Base-by-base conservation (phyloP, 2,888 invertebrate genomes). In the Papilio elwesi region DNA sequence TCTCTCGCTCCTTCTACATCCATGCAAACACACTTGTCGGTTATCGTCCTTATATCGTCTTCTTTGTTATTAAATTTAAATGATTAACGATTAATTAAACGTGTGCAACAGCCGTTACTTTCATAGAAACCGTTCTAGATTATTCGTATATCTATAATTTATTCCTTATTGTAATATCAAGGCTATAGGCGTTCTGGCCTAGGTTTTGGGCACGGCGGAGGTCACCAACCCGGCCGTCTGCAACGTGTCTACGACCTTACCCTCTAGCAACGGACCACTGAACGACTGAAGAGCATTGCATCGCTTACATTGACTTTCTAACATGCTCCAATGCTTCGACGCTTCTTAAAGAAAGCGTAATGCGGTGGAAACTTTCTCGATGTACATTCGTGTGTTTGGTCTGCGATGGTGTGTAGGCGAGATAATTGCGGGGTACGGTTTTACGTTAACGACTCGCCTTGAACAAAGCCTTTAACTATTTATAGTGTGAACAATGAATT, bases 181-280 rank as follows among this genome's bases (percentile, higher is more conserved):
- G 52, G 15, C 12, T 62, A 36, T 65, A 43, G 64, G 13, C 15
- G 13, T 36, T 55, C 26, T 67, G 62, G 63, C 36, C 55, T 73
- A 66, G 43, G 57, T 69, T 83, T 81, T 82, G 81, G 78, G 79
- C 87, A 87, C 85, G 86, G 83, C 87, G 85, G 74, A 73, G 90
- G 87, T 85, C 87, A 78, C 83, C 86, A 79, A 87, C 88, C 71
- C 79, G 77, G 73, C 78, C 82, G 90, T 90, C 90, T 91, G 83
- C 85, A 80, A 79, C 80, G 82, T 85, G 91, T 90, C 91, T 91
- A 85, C 85, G 80, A 83, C 78, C 81, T 81, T 63, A 26, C 70
- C n/a, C 47, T 75, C 78, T 76, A 74, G 74, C 77, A 78, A 75
- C 77, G 51, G n/a, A 74, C 75, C 72, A 74, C 70, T 51, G 47